phyloP scores from a whole-genome alignment of 2,113 vertebrate genomes.

The Pleuronectes platessa region DNA sequence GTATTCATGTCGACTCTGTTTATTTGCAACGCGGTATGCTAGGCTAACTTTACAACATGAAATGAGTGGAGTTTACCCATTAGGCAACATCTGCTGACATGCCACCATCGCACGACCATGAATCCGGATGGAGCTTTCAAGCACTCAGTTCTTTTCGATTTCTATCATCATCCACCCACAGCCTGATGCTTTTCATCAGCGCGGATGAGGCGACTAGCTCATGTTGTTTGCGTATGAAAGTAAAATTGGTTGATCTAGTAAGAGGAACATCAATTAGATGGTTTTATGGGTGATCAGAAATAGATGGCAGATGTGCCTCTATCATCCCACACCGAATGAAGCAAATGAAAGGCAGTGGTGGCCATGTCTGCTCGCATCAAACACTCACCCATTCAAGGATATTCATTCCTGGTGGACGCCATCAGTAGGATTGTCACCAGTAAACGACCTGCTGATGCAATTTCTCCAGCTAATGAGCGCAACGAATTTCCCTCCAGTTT shows the following conservation, averaged over 20 bases:
- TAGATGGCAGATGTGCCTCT: slow-evolving; percentile 31
- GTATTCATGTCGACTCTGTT: neutral
- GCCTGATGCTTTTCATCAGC: neutral
- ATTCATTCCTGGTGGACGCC: neutral
- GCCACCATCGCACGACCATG: neutral
- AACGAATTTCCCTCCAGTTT: neutral
- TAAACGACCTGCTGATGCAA: slow-evolving; percentile 2
- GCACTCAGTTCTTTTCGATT: neutral
- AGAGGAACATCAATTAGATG: slow-evolving; percentile 27
- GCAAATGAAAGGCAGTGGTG: slow-evolving; percentile 29
- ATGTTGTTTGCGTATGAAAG: slow-evolving; percentile 46
- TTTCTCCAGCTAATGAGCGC: neutral
- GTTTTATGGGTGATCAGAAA: slow-evolving; percentile 56
- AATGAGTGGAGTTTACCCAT: neutral
- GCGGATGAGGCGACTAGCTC: neutral
- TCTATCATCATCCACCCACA: slow-evolving; percentile 8
- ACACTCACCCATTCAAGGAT: slow-evolving; percentile 33
- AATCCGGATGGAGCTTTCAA: slow-evolving; percentile 6
- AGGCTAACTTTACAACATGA: neutral
- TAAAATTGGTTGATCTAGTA: slow-evolving; percentile 34
- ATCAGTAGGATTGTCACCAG: neutral
- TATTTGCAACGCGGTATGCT: neutral
- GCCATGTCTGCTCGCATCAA: slow-evolving; percentile 27
- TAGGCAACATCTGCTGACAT: slow-evolving; percentile 10
- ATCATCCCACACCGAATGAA: slow-evolving; percentile 43